Conservation (phyloP, 2,888 invertebrate genomes). For the Dynastes hyllus region DNA sequence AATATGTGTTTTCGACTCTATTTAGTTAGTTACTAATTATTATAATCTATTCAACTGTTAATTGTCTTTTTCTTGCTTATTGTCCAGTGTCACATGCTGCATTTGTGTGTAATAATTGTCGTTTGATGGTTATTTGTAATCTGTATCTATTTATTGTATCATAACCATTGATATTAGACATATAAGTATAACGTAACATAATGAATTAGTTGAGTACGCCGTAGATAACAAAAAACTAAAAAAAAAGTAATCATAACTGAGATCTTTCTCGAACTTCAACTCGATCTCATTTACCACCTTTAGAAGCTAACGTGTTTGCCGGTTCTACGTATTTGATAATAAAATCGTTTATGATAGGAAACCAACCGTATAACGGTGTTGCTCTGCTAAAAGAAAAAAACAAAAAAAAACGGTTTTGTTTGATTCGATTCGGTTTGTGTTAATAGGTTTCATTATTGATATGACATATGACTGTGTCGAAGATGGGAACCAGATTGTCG, state of each 20-base stretch:
- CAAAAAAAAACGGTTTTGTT: slow-evolving; percentile 53
- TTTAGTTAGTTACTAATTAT: slow-evolving; percentile 63
- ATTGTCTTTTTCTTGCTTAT: slow-evolving; percentile 69
- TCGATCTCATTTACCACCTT: slow-evolving; percentile 52
- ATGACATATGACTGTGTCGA: slow-evolving; percentile 67
- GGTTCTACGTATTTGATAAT: slow-evolving; percentile 32
- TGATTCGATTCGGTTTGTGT: slow-evolving; percentile 64
- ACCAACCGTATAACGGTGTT: slow-evolving; percentile 28
- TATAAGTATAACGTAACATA: slow-evolving; percentile 57
- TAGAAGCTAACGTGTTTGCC: slow-evolving; percentile 38
- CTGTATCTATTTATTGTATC: slow-evolving; percentile 70
- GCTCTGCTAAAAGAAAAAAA: slow-evolving; percentile 22
- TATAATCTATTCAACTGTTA: slow-evolving; percentile 60
- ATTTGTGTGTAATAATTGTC: slow-evolving; percentile 71
- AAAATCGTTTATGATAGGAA: background rate
- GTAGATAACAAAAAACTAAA: slow-evolving; percentile 59
- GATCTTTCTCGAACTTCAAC: too few species aligned
- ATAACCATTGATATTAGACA: slow-evolving; percentile 65
- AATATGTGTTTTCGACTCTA: slow-evolving; percentile 61
- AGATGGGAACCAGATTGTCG: slow-evolving; percentile 68
- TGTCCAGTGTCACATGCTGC: slow-evolving; percentile 72
- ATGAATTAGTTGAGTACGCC: slow-evolving; percentile 67
- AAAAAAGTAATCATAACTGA: background rate
- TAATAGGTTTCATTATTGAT: slow-evolving; percentile 66
- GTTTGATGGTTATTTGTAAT: slow-evolving; percentile 71